These are phyloP conservation scores for Calvadosia cruxmelitensis DNA, from an alignment of 30 jellyfish, hydroid and myxozoan genomes.

Conservation along the genomic window DNA sequence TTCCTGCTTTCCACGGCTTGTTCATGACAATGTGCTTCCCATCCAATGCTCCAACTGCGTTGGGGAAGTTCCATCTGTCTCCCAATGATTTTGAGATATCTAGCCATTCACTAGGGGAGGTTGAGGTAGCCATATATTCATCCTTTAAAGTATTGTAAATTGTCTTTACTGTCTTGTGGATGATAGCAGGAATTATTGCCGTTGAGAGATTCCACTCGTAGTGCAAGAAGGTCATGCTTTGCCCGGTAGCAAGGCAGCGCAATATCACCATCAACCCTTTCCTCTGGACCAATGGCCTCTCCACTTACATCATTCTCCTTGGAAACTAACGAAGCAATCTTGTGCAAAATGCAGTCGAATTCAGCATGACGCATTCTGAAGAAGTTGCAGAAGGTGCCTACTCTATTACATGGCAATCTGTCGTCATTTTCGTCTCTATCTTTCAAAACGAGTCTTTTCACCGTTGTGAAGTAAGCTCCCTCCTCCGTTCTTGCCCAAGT, in stretches of 20 bases:
- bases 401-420: too few species aligned
- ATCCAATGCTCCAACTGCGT: conserved; percentile 3
- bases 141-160: not conserved
- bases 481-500: too few species aligned
- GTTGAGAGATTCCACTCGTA: conserved; percentile 5
- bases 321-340: too few species aligned
- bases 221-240: conserved; percentile 4
- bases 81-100: conserved; percentile 7
- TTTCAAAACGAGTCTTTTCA: too few species aligned
- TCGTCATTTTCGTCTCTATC: too few species aligned
- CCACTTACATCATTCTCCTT: not conserved
- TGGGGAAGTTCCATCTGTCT: conserved; percentile 26
- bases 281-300: conserved; percentile 2
- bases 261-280: conserved; percentile 12
- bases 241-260: conserved; percentile 28
- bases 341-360: too few species aligned
- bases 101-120: conserved; percentile 21
- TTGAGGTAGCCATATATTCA: conserved; percentile 3
- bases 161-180: not conserved
- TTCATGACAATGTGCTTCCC: not conserved
- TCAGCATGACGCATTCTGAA: too few species aligned
- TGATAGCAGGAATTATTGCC: not conserved
- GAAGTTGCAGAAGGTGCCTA: too few species aligned
- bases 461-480: too few species aligned
- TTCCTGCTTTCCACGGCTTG: conserved; percentile 12